Evolutionary conservation across 2,888 invertebrate genomes (phyloP).

Genomic region (Sericinus montela): DNA sequence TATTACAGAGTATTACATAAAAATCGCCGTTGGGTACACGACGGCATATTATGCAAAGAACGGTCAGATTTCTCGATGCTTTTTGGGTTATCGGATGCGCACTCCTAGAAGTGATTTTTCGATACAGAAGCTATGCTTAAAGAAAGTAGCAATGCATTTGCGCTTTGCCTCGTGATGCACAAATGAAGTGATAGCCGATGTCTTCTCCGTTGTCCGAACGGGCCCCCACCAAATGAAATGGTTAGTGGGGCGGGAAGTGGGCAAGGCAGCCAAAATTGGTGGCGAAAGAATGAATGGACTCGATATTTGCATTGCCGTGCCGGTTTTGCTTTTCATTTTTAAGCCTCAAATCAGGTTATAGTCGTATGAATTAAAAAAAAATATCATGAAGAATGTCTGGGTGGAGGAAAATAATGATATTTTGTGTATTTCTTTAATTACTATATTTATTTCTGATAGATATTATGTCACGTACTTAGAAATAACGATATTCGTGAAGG

Average conservation of each 20-base stretch:
- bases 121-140: conserved; percentile 21
- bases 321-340: neutral
- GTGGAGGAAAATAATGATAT: too few species aligned
- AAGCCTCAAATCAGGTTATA: too few species aligned
- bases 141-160: conserved; percentile 32
- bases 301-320: neutral
- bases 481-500: too few species aligned
- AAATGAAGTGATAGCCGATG: conserved; percentile 6
- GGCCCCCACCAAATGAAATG: conserved; percentile 14
- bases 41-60: conserved; percentile 51
- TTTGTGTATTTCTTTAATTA: too few species aligned
- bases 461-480: too few species aligned
- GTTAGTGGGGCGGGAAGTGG: conserved; percentile 6
- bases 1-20: conserved; percentile 73
- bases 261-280: conserved; percentile 9
- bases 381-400: too few species aligned
- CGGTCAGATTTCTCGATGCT: conserved; percentile 39
- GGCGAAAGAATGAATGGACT: conserved; percentile 18
- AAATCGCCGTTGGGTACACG: conserved; percentile 58
- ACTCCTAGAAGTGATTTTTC: conserved; percentile 32
- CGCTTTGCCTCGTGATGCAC: conserved; percentile 12
- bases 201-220: conserved; percentile 1
- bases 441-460: too few species aligned
- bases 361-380: too few species aligned
- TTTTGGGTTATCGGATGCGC: conserved; percentile 51